These are phyloP conservation scores for Limnodromus scolopaceus DNA, from an alignment of 2,797 vertebrate species.

Conservation along the genomic window DNA sequence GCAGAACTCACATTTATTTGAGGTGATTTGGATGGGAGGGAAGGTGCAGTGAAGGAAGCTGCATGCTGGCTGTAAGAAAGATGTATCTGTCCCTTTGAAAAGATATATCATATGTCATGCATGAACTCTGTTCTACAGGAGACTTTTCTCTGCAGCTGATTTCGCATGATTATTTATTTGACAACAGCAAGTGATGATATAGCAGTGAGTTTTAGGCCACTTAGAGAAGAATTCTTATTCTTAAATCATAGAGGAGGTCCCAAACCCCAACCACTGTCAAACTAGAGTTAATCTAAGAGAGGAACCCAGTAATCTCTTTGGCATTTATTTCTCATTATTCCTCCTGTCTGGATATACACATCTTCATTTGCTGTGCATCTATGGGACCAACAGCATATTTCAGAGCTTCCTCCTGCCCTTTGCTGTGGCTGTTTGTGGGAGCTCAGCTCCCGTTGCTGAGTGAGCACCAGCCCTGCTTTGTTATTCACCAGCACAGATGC, in stretches of 20 bases:
- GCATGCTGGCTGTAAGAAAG: conserved; percentile 76
- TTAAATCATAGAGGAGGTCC: conserved; percentile 61
- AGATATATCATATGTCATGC: conserved; percentile 82
- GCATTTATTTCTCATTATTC: conserved; percentile 60
- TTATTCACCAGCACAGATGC: not conserved
- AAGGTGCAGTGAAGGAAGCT: conserved; percentile 60
- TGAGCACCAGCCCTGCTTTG: not conserved
- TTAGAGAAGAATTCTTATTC: conserved; percentile 67
- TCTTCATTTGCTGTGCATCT: not conserved
- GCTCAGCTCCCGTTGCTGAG: not conserved
- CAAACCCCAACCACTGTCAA: conserved; percentile 35
- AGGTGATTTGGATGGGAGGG: conserved; percentile 78
- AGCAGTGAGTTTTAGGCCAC: conserved; percentile 68
- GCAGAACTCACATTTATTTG: conserved; percentile 83
- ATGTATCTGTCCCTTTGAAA: conserved; percentile 83
- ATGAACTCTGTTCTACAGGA: conserved; percentile 75
- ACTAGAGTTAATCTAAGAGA: conserved; percentile 35
- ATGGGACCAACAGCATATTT: not conserved
- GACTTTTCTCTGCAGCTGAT: conserved; percentile 67
- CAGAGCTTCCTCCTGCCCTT: not conserved
- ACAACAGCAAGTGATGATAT: conserved; percentile 74
- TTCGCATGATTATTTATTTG: conserved; percentile 78
- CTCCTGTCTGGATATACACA: not conserved
- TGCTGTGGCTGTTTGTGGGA: not conserved
- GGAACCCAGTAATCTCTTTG: conserved; percentile 26